A percentile compares a stretch with the other conserved stretches of the same genome.
Evolutionary conservation across 2,888 invertebrate genomes (phyloP).

Genomic region (Aricia artaxerxes): DNA sequence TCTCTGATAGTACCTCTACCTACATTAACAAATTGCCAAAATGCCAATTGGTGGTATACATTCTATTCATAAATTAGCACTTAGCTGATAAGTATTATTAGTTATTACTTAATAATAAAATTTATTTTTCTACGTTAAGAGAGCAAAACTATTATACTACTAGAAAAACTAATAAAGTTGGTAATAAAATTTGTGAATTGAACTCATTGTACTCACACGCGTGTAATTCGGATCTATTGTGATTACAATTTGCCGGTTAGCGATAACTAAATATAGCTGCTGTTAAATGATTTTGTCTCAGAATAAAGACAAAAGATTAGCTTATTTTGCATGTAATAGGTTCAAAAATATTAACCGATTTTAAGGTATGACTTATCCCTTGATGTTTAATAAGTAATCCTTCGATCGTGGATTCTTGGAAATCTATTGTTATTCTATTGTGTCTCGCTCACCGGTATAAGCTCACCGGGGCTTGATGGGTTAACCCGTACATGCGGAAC

Average conservation of each 20-base stretch:
- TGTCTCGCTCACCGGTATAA: too few species aligned
- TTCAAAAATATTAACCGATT: not conserved
- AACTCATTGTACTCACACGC: not conserved
- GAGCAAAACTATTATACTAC: not conserved
- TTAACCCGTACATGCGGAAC: too few species aligned
- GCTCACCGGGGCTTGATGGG: too few species aligned
- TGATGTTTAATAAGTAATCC: too few species aligned
- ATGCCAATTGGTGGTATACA: not conserved
- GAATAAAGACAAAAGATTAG: not conserved
- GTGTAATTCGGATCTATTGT: not conserved
- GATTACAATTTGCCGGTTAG: slow-evolving; percentile 2
- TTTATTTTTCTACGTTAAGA: not conserved
- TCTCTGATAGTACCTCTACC: too few species aligned
- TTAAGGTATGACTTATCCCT: too few species aligned
- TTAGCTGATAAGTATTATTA: too few species aligned
- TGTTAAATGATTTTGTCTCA: not conserved
- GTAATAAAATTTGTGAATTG: not conserved
- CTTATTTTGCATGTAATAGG: too few species aligned
- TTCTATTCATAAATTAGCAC: too few species aligned
- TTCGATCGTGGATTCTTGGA: too few species aligned
- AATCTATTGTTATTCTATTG: too few species aligned
- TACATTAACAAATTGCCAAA: not conserved
- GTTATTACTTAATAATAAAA: not conserved
- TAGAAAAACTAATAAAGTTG: not conserved
- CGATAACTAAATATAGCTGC: not conserved